Base-by-base conservation (phyloP, 1,140 invertebrate genomes). In the Drosophila kohkoa region DNA sequence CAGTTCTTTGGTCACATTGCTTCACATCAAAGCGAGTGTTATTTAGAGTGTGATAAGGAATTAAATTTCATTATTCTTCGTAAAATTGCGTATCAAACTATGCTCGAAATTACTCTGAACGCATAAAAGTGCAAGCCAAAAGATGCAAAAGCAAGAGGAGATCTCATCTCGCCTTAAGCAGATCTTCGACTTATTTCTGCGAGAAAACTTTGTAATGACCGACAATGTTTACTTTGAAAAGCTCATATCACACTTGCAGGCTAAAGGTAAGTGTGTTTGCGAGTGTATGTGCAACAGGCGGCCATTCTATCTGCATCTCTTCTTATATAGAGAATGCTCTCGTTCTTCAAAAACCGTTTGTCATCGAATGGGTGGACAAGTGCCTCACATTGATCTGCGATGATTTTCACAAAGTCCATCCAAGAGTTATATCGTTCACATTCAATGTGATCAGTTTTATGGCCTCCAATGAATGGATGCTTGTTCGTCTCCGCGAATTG, bases 171-270 rank as follows among this genome's bases (percentile, higher is more conserved):
- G 85, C 51, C 72, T 89, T 48, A 88, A 82, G 13, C 54, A 74
- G 35, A 91, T 94, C 28, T 90, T 94, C 8, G 75, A 93, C 49
- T 82, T 91, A 77, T 92, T 94, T 67, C 71, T 93, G 25, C 91
- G 93, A 52, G 90, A 92, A 30, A 91, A 93, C 76, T 94, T 93
- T 79, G 81, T 91, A 69, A 86, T 92, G 55, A 92, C 89, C 48
- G 93, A 93, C 83, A 93, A 93, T 93, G 91, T 93, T 81, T 93
- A 93, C 88, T 91, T 94, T 77, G 93, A 94, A 78, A 92, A 92
- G 71, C 88, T 94, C 54, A 71, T 94, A 58, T 91, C 93, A 55
- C 93, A 94, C 77, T 78, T 94, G 46, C 91, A 93, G 55, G 91
- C 87, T 28, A 92, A 93, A 74, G 83, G 92, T 82, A 68, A 81